Percentiles rank a stretch among this genome's conserved stretches.
Conservation (phyloP, 1,140 invertebrate species). For the Drosophila micromelanica region DNA sequence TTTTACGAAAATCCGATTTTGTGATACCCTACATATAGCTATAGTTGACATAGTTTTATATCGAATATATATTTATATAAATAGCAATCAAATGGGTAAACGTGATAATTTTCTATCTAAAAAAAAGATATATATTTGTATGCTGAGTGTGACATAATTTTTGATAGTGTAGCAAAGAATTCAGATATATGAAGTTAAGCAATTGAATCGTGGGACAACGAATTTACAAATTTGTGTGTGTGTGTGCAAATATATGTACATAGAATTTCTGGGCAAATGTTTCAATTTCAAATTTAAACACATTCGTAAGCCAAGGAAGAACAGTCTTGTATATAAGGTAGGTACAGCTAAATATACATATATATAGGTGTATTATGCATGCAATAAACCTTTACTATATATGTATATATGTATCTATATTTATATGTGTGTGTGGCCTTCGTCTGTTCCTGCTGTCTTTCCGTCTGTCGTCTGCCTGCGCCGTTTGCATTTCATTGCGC, state of each 20-base stretch:
- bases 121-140: too few relatives aligned
- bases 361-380: not conserved
- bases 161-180: too few relatives aligned
- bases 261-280: conserved; percentile 30
- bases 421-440: not conserved
- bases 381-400: not conserved
- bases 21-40: too few relatives aligned
- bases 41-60: too few relatives aligned
- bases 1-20: not conserved
- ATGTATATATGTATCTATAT: not conserved
- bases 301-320: conserved; percentile 23
- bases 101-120: too few relatives aligned
- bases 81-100: too few relatives aligned
- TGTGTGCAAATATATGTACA: conserved; percentile 49
- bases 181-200: not conserved
- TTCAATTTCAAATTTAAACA: conserved; percentile 45
- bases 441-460: conserved; percentile 11
- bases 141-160: too few relatives aligned
- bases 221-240: not conserved
- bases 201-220: not conserved
- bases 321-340: conserved; percentile 1
- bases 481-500: conserved; percentile 50
- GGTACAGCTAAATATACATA: not conserved
- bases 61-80: too few relatives aligned
- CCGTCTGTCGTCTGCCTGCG: not conserved